Conservation (phyloP, 2,797 vertebrate species). For the Buceros bicornis region DNA sequence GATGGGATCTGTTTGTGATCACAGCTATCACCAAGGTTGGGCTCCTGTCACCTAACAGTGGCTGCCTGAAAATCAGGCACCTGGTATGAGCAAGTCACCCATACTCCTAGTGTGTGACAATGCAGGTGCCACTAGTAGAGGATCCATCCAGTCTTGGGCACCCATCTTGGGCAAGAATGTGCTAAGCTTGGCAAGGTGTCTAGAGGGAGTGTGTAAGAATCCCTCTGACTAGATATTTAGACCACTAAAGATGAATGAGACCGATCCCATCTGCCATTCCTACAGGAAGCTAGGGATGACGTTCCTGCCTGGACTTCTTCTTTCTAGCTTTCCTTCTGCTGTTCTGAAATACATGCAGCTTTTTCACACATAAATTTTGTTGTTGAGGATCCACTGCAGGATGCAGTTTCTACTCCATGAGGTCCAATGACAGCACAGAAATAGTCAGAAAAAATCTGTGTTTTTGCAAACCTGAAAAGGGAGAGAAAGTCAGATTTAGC, state of each 20-base stretch:
- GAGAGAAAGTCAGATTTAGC: neutral
- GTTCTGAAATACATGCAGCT: neutral
- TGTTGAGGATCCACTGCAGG: accelerated
- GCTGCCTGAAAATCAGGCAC: neutral
- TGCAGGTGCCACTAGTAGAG: neutral
- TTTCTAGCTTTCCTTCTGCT: neutral
- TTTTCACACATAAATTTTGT: conserved; percentile 4
- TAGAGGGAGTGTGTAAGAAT: neutral
- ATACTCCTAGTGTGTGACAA: neutral
- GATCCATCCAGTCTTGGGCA: neutral
- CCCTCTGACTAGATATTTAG: neutral
- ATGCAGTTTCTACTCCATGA: accelerated
- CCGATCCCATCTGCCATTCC: neutral
- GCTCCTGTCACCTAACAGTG: neutral
- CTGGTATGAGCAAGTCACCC: neutral
- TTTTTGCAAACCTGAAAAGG: neutral
- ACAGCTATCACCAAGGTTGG: neutral
- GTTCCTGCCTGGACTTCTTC: neutral
- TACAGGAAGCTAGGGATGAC: neutral
- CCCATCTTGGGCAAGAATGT: neutral
- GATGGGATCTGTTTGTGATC: neutral
- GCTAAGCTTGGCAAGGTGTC: neutral
- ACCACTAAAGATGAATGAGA: neutral
- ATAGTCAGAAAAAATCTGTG: accelerated
- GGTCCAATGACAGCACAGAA: neutral